Evolutionary conservation across 23 tunicate genomes (phyloP).

Genomic region (Ciona savignyi): DNA sequence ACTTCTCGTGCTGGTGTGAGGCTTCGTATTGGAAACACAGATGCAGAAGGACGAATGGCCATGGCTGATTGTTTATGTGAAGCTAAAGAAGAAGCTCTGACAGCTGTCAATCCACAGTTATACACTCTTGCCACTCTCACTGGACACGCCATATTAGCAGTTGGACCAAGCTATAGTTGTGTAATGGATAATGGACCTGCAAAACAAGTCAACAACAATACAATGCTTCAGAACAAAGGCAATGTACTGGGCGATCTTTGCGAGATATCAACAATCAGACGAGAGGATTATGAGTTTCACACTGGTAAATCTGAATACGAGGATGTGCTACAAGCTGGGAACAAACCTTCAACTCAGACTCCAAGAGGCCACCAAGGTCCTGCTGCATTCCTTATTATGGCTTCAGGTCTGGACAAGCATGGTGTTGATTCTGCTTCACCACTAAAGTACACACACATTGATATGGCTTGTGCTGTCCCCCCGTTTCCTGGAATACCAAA

Average conservation of each 20-base stretch:
- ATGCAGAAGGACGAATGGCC: constrained; percentile 71
- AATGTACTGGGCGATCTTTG: constrained; percentile 43
- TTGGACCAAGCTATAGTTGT: constrained; percentile 34
- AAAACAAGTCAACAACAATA: constrained; percentile 9
- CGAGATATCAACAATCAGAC: constrained; percentile 40
- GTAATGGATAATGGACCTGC: constrained; percentile 64
- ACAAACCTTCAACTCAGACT: constrained; percentile 42
- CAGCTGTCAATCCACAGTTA: constrained; percentile 36
- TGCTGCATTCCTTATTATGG: constrained; percentile 59
- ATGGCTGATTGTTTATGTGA: constrained; percentile 28
- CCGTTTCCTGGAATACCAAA: background rate
- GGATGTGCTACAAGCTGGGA: constrained; percentile 50
- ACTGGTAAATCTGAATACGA: constrained; percentile 36
- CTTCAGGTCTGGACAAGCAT: constrained; percentile 21
- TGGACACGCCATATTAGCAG: constrained; percentile 31
- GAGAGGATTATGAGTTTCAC: constrained; percentile 61
- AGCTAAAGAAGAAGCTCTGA: constrained; percentile 33
- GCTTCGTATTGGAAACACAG: constrained; percentile 63
- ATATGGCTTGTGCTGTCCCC: background rate
- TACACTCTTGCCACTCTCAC: constrained; percentile 40
- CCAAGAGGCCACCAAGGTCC: constrained; percentile 61
- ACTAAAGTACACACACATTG: background rate
- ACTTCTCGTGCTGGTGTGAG: constrained; percentile 55
- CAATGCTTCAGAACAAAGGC: constrained; percentile 38
- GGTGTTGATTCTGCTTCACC: background rate